Evolutionary conservation across 2,797 vertebrate species (phyloP), one percentile per base, ranked within the genome.

Genomic region (Notolepis coatsorum): DNA sequence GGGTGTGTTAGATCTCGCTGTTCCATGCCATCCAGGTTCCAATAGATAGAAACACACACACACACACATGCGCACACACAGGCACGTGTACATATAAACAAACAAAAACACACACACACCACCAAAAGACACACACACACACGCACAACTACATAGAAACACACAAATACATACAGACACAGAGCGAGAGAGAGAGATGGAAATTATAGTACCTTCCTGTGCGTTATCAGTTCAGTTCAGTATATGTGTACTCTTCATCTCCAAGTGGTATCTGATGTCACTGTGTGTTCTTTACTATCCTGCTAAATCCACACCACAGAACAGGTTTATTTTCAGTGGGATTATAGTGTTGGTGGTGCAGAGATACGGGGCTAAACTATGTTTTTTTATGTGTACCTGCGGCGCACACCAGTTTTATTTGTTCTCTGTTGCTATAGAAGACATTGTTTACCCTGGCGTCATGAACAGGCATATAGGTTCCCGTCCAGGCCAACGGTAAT

Each of bases 1-100:
- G 73, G 59, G 73, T 59, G 61, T 72, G 43, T 39, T 41, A 50
- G 51, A 67, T 73, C 38, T 71, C 46, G 51, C 63, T 21, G 42
- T 24, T 58, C 25, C 18, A 15, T 41, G 63, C 15, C 65, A 50
- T 37, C 52, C 59, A 72, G 42, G 60, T 70, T 62, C 63, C 38
- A 48, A 51, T 27, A 61, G 46, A 73, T 39, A 49, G 5, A 37
- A 37, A n/a, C n/a, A n/a, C n/a, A n/a, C 43, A 72, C 12, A 31
- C 58, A 53, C 46, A 35, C 15, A 28, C 35, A 28, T 7, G 20
- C 67, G 10, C 28, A 17, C 9, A 7, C 6, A 18, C 28, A 52
- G 15, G 20, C 28, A 33, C 4, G 6, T 10, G 1, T 6, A 21
- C 42, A 17, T 13, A 13, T 6, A 28, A 7, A 15, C 20, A 27